Evolutionary conservation across 2,888 invertebrate species (phyloP).

Genomic region (Panorpa germanica): DNA sequence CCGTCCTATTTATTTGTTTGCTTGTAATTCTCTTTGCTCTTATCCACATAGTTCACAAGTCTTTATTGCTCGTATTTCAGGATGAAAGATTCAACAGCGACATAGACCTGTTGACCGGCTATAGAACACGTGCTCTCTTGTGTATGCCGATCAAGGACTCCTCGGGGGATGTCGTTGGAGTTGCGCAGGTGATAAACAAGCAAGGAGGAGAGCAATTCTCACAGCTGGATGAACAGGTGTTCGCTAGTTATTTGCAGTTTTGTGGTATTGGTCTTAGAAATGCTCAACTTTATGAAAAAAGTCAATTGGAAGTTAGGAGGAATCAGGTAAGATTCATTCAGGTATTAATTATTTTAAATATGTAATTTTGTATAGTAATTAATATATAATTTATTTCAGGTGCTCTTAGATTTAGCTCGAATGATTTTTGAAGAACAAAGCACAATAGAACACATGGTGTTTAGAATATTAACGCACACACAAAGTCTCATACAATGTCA

Average conservation of each 20-base stretch:
- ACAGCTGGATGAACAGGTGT: conserved; percentile 74
- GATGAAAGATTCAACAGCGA: conserved; percentile 83
- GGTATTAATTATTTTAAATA: neutral
- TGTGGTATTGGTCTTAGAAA: conserved; percentile 91
- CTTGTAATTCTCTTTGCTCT: too few species aligned
- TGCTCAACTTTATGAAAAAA: conserved; percentile 90
- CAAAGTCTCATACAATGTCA: conserved; percentile 89
- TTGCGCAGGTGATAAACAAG: conserved; percentile 92
- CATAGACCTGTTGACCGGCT: conserved; percentile 84
- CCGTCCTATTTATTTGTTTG: neutral
- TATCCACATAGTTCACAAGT: too few species aligned
- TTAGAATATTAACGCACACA: conserved; percentile 83
- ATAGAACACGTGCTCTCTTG: conserved; percentile 76
- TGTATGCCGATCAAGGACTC: conserved; percentile 95
- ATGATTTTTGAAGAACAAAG: conserved; percentile 96
- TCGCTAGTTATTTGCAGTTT: conserved; percentile 84
- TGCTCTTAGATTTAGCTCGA: conserved; percentile 79
- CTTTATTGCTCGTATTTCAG: conserved; percentile 37
- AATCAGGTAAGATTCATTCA: conserved; percentile 72
- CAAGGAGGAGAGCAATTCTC: conserved; percentile 71
- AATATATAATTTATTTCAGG: too few species aligned
- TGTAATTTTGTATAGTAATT: conserved; percentile 10
- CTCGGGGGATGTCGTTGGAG: conserved; percentile 87
- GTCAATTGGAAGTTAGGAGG: conserved; percentile 84
- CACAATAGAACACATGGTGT: conserved; percentile 88